Conservation (phyloP, 2,113 vertebrate genomes). For the Anhinga anhinga region DNA sequence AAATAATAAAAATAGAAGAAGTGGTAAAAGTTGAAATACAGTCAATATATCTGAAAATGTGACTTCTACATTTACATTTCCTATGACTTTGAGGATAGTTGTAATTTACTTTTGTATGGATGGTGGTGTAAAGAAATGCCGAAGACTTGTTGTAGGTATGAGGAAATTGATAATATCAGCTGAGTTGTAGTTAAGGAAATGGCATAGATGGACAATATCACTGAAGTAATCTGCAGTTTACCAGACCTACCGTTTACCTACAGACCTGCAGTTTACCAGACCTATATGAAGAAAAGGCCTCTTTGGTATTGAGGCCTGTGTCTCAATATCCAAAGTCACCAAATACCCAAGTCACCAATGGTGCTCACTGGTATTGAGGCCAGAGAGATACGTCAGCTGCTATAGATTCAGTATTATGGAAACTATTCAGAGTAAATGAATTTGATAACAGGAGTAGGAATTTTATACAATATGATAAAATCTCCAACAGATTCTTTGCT, state of each 20-base stretch:
- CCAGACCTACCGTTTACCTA: no score
- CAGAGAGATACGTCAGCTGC: neutral
- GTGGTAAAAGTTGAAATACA: neutral
- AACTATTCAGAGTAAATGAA: neutral
- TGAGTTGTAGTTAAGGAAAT: neutral
- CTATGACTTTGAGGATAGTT: neutral
- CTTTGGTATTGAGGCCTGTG: neutral
- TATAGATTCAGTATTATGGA: neutral
- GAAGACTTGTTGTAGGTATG: neutral
- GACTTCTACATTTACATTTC: neutral
- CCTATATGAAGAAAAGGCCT: neutral
- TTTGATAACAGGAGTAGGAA: neutral
- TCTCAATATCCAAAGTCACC: neutral
- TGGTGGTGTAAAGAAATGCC: neutral
- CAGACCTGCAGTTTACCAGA: no score
- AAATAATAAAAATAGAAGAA: neutral
- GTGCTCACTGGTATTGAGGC: neutral
- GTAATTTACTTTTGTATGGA: neutral
- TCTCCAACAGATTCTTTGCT: neutral
- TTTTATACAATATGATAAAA: neutral
- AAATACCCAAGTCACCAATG: neutral
- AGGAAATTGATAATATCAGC: neutral
- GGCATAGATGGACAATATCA: neutral
- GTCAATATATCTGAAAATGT: neutral
- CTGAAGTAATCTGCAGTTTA: neutral